These are phyloP conservation scores for Poeciliopsis retropinna DNA, from an alignment of 2,113 vertebrate genomes.

Conservation along the genomic window DNA sequence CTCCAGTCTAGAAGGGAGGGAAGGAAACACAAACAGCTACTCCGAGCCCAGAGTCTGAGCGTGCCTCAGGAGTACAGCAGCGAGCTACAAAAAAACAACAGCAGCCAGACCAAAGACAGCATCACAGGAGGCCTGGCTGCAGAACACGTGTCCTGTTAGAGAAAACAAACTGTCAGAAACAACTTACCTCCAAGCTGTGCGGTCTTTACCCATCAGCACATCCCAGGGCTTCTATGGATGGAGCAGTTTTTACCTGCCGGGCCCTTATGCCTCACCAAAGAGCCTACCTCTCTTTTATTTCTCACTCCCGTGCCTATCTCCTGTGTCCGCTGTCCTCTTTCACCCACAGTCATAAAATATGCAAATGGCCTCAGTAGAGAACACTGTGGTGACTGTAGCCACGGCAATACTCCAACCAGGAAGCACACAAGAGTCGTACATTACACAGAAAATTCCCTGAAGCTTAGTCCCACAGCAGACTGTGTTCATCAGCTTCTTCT, in stretches of 20 bases:
- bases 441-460: conserved; percentile 61
- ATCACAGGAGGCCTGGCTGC: conserved; percentile 24
- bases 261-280: conserved; percentile 3
- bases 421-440: conserved; percentile 58
- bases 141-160: conserved; percentile 53
- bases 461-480: conserved; percentile 29
- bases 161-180: conserved; percentile 48
- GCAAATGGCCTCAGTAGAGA: conserved; percentile 73
- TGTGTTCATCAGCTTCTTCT: conserved; percentile 32
- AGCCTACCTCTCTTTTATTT: background rate
- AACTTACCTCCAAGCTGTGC: conserved; percentile 65
- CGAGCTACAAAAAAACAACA: conserved; percentile 42
- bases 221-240: conserved; percentile 19
- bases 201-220: conserved; percentile 52
- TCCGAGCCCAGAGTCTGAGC: conserved; percentile 8
- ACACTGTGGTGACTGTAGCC: conserved; percentile 64
- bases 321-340: conserved; percentile 30
- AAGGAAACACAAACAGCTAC: conserved; percentile 22
- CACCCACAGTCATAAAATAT: conserved; percentile 74
- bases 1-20: conserved; percentile 19
- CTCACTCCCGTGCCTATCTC: conserved; percentile 26
- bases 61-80: conserved; percentile 44
- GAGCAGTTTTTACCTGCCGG: conserved; percentile 18
- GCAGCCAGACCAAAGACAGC: conserved; percentile 9
- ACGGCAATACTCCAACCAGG: conserved; percentile 34